A percentile compares a stretch with the other conserved stretches of the same genome.
Conservation (phyloP, 2,113 vertebrate genomes). For the Spea bombifrons region DNA sequence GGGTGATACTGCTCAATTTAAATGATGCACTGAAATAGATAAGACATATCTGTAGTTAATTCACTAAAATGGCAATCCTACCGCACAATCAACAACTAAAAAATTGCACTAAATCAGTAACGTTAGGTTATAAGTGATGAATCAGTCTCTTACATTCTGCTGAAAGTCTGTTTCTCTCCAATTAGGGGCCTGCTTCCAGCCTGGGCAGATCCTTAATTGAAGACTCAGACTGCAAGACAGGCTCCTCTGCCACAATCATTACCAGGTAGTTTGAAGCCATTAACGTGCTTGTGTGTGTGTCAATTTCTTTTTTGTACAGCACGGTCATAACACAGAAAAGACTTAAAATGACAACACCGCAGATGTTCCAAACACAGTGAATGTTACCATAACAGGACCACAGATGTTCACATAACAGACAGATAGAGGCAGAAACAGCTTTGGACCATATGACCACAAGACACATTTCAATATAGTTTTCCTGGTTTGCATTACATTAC, state of each 20-base stretch:
- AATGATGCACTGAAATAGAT: background rate
- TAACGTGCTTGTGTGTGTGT: constrained; percentile 61
- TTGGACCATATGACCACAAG: no score
- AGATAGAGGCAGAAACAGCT: background rate
- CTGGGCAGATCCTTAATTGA: constrained; percentile 79
- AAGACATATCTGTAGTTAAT: constrained; percentile 1
- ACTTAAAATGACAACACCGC: constrained; percentile 35
- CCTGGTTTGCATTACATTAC: constrained; percentile 64
- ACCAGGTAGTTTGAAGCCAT: constrained; percentile 70
- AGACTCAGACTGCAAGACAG: constrained; percentile 64
- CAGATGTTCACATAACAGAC: background rate
- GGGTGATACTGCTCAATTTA: background rate
- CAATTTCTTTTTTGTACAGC: constrained; percentile 55
- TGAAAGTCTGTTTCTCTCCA: constrained; percentile 67
- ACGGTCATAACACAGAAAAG: constrained; percentile 54
- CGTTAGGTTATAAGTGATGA: constrained; percentile 53
- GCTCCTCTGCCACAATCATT: constrained; percentile 61
- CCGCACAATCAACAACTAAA: constrained; percentile 39
- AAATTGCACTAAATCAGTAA: constrained; percentile 53
- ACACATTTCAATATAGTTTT: no score
- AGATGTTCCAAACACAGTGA: constrained; percentile 34
- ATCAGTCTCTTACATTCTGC: constrained; percentile 63
- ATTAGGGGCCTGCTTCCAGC: constrained; percentile 65
- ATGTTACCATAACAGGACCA: background rate
- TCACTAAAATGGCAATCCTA: constrained; percentile 14